Percentiles rank a stretch among this genome's conserved stretches.
Conservation (phyloP, 2,888 invertebrate genomes). For the Polymixis flavicincta region DNA sequence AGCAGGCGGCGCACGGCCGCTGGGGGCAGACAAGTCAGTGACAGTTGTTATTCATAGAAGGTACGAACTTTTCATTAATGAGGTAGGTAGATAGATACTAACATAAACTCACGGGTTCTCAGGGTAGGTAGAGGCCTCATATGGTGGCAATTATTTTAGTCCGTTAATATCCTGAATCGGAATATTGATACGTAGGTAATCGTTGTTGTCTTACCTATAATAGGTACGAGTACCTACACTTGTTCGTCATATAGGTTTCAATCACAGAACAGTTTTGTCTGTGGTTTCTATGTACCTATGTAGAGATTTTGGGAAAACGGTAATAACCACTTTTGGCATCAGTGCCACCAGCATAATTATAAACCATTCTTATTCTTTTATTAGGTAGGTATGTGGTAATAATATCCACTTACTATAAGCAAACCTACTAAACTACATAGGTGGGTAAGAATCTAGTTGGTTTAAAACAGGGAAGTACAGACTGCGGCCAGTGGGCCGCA, state of each 20-base stretch:
- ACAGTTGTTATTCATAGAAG: background rate
- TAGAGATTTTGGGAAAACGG: background rate
- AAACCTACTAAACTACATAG: background rate
- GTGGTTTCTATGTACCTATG: too few relatives aligned
- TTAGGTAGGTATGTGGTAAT: background rate
- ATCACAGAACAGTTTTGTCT: too few relatives aligned
- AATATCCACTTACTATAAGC: background rate
- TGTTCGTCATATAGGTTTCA: background rate
- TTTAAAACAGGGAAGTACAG: too few relatives aligned
- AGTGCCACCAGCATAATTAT: background rate
- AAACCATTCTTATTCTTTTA: too few relatives aligned
- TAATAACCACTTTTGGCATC: background rate
- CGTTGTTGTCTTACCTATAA: background rate
- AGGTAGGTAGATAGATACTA: background rate
- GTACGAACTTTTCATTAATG: too few relatives aligned
- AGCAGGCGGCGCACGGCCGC: constrained; percentile 77
- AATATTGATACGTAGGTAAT: background rate
- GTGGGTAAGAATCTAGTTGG: too few relatives aligned
- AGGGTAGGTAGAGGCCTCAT: too few relatives aligned
- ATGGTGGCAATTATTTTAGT: background rate
- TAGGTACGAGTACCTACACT: background rate
- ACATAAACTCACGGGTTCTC: background rate
- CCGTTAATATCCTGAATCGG: background rate
- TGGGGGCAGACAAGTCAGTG: constrained; percentile 54
- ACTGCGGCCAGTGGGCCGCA: too few relatives aligned